Evolutionary conservation across 2,888 invertebrate species (phyloP), one percentile per base, ranked within the genome.

Genomic region (Nowickia ferox): DNA sequence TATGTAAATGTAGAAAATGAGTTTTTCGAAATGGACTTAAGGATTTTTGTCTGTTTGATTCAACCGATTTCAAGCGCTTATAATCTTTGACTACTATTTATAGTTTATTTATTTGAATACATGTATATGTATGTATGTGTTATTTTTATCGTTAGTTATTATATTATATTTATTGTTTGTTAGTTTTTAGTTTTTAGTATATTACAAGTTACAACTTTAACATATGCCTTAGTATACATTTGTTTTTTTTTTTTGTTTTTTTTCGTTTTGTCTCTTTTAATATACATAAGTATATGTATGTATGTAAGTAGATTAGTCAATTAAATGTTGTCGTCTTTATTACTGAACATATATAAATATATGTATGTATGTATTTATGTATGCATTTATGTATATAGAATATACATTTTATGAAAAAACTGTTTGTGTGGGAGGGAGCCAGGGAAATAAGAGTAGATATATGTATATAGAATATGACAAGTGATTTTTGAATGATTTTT

Each of bases 121-220:
- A 71, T 79, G 0, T 59, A 17, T 59, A 17, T 84, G 53, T 63
- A 42, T 63, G n/a, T n/a, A 46, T 75, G 1, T 59, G 9, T 68
- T 51, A 51, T 59, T 79, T 55, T 19, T 55, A 42, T 71, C n/a
- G 44, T 53, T 69, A 75, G 74, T 78, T 81, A 77, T 57, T 84
- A 68, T 83, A 65, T 59, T 68, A 66, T 79, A 57, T 72, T 76
- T 57, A 55, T 84, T 74, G 57, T 40, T 69, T 51, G n/a, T 48
- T 66, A 30, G 30, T n/a, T 79, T 71, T 40, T 53, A 44, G 15
- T 53, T 72, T 78, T 86, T 86, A 83, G 76, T 86, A 86, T 86
- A 76, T 83, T 86, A 86, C 86, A 86, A 86, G 83, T 86, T 86
- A 83, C 75, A 83, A 86, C 83, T 86, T 83, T 86, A 86, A 83